Percentiles rank a stretch among this genome's conserved stretches.
phyloP scores from a whole-genome alignment of 2,113 vertebrate genomes.

The Merops nubicus region DNA sequence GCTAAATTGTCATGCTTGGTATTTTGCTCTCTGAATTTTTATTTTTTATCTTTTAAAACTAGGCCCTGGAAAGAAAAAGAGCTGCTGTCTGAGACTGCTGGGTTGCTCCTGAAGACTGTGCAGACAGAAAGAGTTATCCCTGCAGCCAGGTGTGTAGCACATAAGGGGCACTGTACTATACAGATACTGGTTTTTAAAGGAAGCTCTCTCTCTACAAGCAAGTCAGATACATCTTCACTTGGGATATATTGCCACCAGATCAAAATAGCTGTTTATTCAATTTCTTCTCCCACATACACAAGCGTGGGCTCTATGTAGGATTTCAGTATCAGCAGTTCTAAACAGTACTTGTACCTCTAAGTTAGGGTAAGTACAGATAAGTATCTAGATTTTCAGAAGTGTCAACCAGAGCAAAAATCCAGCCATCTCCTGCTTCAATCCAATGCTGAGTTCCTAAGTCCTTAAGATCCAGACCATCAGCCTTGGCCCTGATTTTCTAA shows the following conservation, averaged over 20 bases:
- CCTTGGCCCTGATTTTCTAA: background rate
- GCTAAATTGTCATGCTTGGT: rapidly evolving
- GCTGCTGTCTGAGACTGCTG: background rate
- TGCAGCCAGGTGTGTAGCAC: background rate
- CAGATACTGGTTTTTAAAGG: background rate
- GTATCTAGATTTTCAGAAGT: background rate
- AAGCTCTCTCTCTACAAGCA: background rate
- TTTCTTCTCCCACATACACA: background rate
- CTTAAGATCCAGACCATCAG: background rate
- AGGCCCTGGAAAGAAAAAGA: background rate
- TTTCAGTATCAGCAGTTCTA: background rate
- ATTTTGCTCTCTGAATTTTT: background rate
- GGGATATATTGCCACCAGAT: background rate
- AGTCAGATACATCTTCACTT: background rate
- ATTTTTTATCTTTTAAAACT: background rate
- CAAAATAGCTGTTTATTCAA: background rate
- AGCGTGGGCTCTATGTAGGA: background rate
- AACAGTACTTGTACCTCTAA: background rate
- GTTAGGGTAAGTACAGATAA: background rate
- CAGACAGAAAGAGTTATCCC: background rate
- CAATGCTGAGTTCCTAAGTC: background rate
- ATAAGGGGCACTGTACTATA: background rate
- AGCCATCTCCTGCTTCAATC: background rate
- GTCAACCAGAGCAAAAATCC: background rate
- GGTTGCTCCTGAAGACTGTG: background rate